Evolutionary conservation across 2,113 vertebrate genomes (phyloP).

Genomic region (Camelus dromedarius): DNA sequence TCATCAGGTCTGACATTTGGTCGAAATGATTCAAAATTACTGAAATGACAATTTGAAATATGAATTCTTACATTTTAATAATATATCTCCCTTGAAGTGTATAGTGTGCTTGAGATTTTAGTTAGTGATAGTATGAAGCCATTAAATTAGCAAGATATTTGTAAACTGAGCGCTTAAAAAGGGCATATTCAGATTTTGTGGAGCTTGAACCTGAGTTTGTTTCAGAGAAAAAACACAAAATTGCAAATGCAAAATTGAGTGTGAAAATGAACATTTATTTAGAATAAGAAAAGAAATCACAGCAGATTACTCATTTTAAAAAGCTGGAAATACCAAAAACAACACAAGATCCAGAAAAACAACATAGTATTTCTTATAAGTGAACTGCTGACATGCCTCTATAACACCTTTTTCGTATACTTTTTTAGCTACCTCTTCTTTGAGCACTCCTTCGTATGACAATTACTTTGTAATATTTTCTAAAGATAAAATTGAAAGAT

Average conservation of each 20-base stretch:
- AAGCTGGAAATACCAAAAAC: conserved; percentile 10
- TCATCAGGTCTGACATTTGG: not conserved
- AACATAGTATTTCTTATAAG: not conserved
- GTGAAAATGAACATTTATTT: conserved; percentile 10
- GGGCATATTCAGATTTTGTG: not conserved
- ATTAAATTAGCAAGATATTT: conserved; percentile 24
- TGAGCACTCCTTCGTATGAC: not conserved
- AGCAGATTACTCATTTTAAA: not conserved
- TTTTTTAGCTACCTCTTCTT: not conserved
- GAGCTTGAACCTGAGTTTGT: not conserved
- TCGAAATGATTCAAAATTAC: conserved; percentile 42
- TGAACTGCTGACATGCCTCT: not conserved
- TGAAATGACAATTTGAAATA: conserved; percentile 3
- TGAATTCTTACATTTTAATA: not conserved
- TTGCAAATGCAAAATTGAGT: not conserved
- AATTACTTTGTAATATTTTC: conserved; percentile 17
- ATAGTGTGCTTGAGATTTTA: not conserved
- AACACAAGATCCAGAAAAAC: not conserved
- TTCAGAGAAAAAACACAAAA: conserved; percentile 32
- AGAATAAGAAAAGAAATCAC: conserved; percentile 49
- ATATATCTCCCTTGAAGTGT: not conserved
- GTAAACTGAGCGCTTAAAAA: not conserved
- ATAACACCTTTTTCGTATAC: not conserved
- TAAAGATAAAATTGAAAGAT: not conserved
- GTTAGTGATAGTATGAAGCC: not conserved